Evolutionary conservation across 2,888 invertebrate genomes (phyloP).

Genomic region (Dascillus cervinus): DNA sequence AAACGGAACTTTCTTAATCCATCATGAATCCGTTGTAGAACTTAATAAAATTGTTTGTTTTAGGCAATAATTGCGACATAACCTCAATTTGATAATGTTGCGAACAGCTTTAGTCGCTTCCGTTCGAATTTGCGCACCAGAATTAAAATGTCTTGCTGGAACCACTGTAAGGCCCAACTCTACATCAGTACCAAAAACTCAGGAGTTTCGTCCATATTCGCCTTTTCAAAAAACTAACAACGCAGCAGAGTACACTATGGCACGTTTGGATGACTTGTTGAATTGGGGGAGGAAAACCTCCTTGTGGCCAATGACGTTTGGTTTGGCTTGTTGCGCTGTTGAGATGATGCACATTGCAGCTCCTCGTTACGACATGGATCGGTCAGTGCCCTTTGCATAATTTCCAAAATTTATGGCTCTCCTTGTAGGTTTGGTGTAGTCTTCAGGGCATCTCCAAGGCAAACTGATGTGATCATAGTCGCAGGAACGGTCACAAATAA

Average conservation of each 20-base stretch:
- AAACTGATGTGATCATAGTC: slow-evolving; percentile 58
- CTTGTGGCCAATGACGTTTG: slow-evolving; percentile 64
- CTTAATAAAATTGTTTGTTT: no score
- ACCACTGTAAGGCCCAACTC: no score
- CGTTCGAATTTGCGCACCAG: no score
- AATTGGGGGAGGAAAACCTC: slow-evolving; percentile 58
- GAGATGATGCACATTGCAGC: slow-evolving; percentile 65
- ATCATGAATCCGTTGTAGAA: no score
- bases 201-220: slow-evolving; percentile 48
- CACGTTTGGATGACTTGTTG: slow-evolving; percentile 56
- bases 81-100: no score
- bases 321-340: slow-evolving; percentile 60
- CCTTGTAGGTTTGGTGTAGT: slow-evolving; percentile 47
- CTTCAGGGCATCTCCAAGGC: slow-evolving; percentile 54
- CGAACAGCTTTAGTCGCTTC: no score
- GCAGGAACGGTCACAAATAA: slow-evolving; percentile 60
- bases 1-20: no score
- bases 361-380: slow-evolving; percentile 63
- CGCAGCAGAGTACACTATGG: slow-evolving; percentile 51
- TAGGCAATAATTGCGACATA: no score
- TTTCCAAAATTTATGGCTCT: not conserved
- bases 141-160: no score
- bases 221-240: slow-evolving; percentile 50
- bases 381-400: slow-evolving; percentile 26
- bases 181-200: no score